phyloP scores from a whole-genome alignment of 1,140 invertebrate genomes.

The Hyles vespertilio region DNA sequence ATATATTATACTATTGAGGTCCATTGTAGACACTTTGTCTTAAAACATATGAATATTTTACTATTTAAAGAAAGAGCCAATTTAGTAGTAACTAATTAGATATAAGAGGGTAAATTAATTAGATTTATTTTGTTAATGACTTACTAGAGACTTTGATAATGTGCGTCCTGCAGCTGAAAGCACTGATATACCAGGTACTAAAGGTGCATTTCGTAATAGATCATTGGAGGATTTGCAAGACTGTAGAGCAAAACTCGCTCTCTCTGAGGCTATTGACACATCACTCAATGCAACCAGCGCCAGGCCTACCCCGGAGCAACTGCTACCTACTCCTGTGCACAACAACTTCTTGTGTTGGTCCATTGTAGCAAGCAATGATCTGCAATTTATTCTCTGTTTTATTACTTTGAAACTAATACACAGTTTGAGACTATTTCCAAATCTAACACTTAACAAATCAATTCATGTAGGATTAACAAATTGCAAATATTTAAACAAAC shows the following conservation, averaged over 20 bases:
- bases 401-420: too few relatives aligned
- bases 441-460: too few relatives aligned
- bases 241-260: constrained; percentile 33
- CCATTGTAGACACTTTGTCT: too few relatives aligned
- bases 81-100: too few relatives aligned
- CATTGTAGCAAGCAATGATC: constrained; percentile 35
- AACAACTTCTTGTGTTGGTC: constrained; percentile 49
- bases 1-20: too few relatives aligned
- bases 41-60: too few relatives aligned
- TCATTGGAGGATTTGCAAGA: constrained; percentile 14
- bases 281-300: constrained; percentile 56
- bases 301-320: constrained; percentile 47
- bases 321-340: constrained; percentile 44
- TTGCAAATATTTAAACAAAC: too few relatives aligned
- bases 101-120: neutral
- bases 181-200: constrained; percentile 38
- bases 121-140: constrained; percentile 6
- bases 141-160: constrained; percentile 41
- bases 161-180: constrained; percentile 24
- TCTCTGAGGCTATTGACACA: constrained; percentile 51
- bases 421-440: too few relatives aligned
- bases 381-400: constrained; percentile 19
- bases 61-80: too few relatives aligned
- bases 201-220: constrained; percentile 26
- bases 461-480: too few relatives aligned